Evolutionary conservation across 2,797 vertebrate species (phyloP).

Genomic region (Aotus griseimembra): DNA sequence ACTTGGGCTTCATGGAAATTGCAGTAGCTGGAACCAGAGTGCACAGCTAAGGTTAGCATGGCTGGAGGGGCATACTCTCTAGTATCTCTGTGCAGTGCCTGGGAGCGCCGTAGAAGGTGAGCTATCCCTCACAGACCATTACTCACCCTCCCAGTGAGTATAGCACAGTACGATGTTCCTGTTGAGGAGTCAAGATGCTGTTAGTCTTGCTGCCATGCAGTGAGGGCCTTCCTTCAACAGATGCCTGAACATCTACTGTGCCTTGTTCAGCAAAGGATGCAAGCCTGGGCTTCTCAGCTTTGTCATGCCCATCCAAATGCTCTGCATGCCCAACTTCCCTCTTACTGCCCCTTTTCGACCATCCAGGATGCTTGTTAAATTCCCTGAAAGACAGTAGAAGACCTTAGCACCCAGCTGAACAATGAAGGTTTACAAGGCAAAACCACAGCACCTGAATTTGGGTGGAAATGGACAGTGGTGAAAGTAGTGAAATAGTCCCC

Average conservation of each 20-base stretch:
- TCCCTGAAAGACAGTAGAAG: background rate
- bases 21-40: background rate
- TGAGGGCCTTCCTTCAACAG: background rate
- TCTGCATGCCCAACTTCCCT: accelerated
- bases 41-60: background rate
- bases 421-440: background rate
- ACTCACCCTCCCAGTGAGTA: background rate
- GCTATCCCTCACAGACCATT: background rate
- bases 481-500: background rate
- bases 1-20: background rate
- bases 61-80: background rate
- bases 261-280: background rate
- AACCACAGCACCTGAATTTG: background rate
- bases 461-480: background rate
- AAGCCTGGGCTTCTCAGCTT: background rate
- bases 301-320: background rate
- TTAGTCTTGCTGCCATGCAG: accelerated
- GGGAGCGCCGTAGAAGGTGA: background rate
- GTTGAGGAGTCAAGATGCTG: background rate
- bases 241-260: background rate
- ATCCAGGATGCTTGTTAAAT: background rate
- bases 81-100: background rate
- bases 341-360: background rate
- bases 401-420: background rate
- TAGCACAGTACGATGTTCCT: accelerated